phyloP scores from a whole-genome alignment of 2,888 invertebrate genomes.

The Torymus aiolomorphi region DNA sequence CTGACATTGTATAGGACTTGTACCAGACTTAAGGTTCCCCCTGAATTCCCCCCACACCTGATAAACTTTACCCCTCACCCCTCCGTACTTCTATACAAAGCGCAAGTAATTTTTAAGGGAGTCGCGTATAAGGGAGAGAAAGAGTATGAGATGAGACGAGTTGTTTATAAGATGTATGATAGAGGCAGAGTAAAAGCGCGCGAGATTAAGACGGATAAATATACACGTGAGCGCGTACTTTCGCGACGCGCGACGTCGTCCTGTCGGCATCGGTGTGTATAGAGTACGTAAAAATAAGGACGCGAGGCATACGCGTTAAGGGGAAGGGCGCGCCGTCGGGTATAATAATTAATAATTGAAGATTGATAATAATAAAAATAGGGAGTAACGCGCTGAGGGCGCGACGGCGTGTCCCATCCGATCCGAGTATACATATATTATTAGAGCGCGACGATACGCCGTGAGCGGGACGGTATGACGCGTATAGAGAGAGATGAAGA shows the following conservation, averaged over 20 bases:
- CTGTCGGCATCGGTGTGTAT: conserved; percentile 33
- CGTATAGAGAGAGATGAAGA: not conserved
- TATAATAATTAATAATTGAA: conserved; percentile 21
- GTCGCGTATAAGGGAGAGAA: conserved; percentile 14
- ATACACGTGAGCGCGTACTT: not conserved
- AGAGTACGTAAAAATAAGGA: no score
- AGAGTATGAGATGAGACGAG: conserved; percentile 22
- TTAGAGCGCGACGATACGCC: conserved; percentile 37
- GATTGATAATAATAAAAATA: conserved; percentile 31
- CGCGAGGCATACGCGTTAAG: no score
- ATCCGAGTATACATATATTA: conserved; percentile 11
- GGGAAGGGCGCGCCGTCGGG: no score
- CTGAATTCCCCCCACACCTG: conserved; percentile 14
- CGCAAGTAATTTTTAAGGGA: conserved; percentile 52
- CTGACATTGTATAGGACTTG: conserved; percentile 58
- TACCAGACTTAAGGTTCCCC: conserved; percentile 68
- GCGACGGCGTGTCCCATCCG: conserved; percentile 5
- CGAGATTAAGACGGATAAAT: no score
- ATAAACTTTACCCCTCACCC: conserved; percentile 13
- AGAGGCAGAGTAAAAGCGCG: conserved; percentile 9
- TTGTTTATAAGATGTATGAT: conserved; percentile 58
- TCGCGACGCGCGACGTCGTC: conserved; percentile 49
- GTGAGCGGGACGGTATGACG: conserved; percentile 43
- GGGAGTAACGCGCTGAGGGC: not conserved
- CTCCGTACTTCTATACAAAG: not conserved